A percentile compares a stretch with the other conserved stretches of the same genome.
Conservation (phyloP, 2,888 invertebrate genomes). For the Dolomedes plantarius region DNA sequence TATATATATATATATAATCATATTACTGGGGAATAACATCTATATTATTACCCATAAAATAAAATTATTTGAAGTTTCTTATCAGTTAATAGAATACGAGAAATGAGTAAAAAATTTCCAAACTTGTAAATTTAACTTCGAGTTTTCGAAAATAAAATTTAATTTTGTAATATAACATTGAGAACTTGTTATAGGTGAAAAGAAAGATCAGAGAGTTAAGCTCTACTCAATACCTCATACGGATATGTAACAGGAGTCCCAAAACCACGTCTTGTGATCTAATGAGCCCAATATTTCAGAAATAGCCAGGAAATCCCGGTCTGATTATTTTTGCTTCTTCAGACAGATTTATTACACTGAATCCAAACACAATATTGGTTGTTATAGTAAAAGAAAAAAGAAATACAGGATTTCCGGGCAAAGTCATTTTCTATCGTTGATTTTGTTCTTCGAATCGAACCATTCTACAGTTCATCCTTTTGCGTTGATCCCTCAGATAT, state of each 20-base stretch:
- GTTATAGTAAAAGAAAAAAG: slow-evolving; percentile 38
- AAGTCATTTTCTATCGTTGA: slow-evolving; percentile 68
- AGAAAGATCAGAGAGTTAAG: no score
- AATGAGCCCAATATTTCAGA: slow-evolving; percentile 30
- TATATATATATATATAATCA: no score
- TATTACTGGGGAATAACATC: no score
- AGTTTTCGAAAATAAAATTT: no score
- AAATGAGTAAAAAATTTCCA: no score
- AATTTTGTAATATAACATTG: no score
- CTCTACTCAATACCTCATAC: no score
- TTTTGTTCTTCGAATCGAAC: slow-evolving; percentile 57
- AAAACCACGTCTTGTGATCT: not conserved
- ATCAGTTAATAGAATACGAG: no score
- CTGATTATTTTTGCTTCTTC: not conserved
- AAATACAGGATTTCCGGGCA: slow-evolving; percentile 60
- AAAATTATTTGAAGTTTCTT: no score
- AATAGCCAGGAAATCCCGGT: slow-evolving; percentile 1
- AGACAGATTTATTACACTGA: slow-evolving; percentile 50
- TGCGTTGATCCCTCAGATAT: slow-evolving; percentile 62
- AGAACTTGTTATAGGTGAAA: no score
- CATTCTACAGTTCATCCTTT: slow-evolving; percentile 65
- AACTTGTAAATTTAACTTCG: no score
- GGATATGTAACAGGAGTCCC: not conserved
- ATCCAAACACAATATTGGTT: slow-evolving; percentile 24
- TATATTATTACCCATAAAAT: no score